Evolutionary conservation across 2,113 vertebrate genomes (phyloP).

Genomic region (Psephotus haematonotus): DNA sequence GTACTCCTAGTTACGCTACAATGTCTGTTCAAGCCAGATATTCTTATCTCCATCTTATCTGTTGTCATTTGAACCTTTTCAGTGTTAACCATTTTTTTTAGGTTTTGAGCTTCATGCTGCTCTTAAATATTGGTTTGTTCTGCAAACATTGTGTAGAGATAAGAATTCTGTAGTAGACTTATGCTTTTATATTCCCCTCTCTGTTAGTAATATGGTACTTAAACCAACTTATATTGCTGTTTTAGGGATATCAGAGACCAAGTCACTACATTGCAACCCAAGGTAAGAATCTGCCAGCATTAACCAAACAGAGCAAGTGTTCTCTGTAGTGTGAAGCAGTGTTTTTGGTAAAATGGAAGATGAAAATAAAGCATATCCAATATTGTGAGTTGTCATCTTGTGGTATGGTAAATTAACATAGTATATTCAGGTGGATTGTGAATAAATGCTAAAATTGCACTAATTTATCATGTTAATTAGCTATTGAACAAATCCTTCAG

Average conservation of each 20-base stretch:
- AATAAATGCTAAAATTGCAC: neutral
- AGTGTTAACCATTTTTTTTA: neutral
- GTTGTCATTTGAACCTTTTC: conserved; percentile 27
- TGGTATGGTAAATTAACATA: neutral
- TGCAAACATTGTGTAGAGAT: conserved; percentile 10
- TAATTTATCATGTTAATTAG: conserved; percentile 43
- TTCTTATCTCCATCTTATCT: conserved; percentile 49
- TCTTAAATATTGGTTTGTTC: conserved; percentile 38
- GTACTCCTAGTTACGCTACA: neutral
- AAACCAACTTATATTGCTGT: conserved; percentile 71
- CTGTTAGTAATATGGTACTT: conserved; percentile 30
- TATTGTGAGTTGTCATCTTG: neutral
- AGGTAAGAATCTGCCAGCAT: conserved; percentile 78
- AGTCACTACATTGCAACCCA: conserved; percentile 99
- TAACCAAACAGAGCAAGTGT: neutral
- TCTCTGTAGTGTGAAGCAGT: neutral
- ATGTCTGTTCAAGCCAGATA: conserved; percentile 49
- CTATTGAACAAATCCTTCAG: neutral
- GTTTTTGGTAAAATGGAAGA: neutral
- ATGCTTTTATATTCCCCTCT: conserved; percentile 65
- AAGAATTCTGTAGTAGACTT: conserved; percentile 57
- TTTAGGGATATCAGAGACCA: conserved; percentile 96
- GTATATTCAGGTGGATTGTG: neutral
- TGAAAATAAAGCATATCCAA: neutral
- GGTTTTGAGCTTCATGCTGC: conserved; percentile 34